phyloP scores from a whole-genome alignment of 2,797 vertebrate genomes.

The Miichthys miiuy region DNA sequence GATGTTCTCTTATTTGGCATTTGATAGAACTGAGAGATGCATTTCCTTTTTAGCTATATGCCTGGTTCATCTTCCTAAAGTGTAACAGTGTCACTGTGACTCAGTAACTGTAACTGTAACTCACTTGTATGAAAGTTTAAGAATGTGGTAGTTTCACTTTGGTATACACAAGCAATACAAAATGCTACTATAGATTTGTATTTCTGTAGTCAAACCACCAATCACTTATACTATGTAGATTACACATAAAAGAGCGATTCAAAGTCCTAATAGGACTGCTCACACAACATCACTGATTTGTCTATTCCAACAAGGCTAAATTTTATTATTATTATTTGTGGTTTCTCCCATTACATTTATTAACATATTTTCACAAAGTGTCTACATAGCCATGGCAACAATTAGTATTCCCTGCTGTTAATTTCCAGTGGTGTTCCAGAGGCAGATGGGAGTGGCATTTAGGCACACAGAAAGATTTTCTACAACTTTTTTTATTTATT shows the following conservation, averaged over 20 bases:
- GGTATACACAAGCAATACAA: not conserved
- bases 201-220: constrained; percentile 14
- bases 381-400: constrained; percentile 50
- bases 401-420: constrained; percentile 51
- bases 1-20: constrained; percentile 40
- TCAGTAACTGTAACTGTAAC: not conserved
- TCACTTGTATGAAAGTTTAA: no score
- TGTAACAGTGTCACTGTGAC: not conserved
- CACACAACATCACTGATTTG: constrained; percentile 54
- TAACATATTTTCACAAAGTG: constrained; percentile 56
- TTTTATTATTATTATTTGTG: constrained; percentile 36
- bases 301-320: constrained; percentile 37
- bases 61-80: constrained; percentile 11
- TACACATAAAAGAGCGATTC: constrained; percentile 48
- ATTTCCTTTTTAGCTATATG: constrained; percentile 17
- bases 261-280: constrained; percentile 42
- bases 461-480: constrained; percentile 13
- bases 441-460: constrained; percentile 56
- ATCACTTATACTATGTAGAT: constrained; percentile 37
- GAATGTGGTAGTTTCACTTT: no score
- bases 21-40: constrained; percentile 39
- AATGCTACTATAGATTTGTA: constrained; percentile 9
- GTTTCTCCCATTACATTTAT: constrained; percentile 54
- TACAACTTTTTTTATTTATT: no score
- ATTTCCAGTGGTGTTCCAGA: constrained; percentile 47